Base-by-base conservation (phyloP, 2,797 vertebrate genomes). In the Periophthalmus magnuspinnatus region DNA sequence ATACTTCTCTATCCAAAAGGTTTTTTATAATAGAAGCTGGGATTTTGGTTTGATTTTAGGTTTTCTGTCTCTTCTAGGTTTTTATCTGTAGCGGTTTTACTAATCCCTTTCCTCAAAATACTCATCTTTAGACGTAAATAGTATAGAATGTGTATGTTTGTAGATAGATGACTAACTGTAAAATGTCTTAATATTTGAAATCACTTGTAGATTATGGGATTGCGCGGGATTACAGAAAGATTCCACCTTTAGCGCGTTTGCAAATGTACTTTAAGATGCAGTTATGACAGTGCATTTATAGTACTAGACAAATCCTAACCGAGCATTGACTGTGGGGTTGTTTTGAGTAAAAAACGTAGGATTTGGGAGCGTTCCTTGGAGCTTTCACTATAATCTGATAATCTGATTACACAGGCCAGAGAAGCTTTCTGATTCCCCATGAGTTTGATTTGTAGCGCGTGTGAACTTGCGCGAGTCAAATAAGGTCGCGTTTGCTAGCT, bases 401-500 rank as follows among this genome's bases (percentile, higher is more conserved):
- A 91, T 90, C 86, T 79, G 86, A 89, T 91, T 83, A 81, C 54
- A 13, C 34, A 70, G 65, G 64, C 65, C 21, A 80, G 69, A 71
- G 58, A 65, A 71, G 70, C 75, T 82, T 78, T 84, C 78, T 80
- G 76, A 65, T 68, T 78, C 64, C 72, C 55, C 65, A 55, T 75
- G 68, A 72, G 65, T 55, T 55, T 54, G 47, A 21, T 34, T 74
- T 65, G 72, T 45, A 33, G 54, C 28, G 34, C 56, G 5, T 3
- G 13, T 17, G 14, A 60, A 65, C 36, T 22, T 38, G 36, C n/a
- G 36, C 56, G 68, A 55, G 47, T 71, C 32, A 13, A 17, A 57
- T 59, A 38, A 66, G 62, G 62, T 48, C 22, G 38, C 21, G 13
- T 33, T 33, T 5, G 54, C 10, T 48, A 41, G 5, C 2, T 74